Conservation (phyloP, 1,140 invertebrate species). For the Lordiphosa clarofinis region DNA sequence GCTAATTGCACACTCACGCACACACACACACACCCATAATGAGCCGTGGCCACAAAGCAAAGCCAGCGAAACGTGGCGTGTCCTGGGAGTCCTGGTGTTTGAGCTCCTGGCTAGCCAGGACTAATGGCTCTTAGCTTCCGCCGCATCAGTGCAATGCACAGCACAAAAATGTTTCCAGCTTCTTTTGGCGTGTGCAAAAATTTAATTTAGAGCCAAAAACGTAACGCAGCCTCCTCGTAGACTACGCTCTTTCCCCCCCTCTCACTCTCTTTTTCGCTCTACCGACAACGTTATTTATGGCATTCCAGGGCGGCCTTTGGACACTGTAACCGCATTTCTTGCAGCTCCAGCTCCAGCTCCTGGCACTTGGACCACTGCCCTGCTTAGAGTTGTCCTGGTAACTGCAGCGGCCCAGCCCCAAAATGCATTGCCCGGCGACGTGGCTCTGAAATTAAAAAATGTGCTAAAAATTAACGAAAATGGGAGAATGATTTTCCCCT, state of each 20-base stretch:
- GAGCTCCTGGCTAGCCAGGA: conserved; percentile 29
- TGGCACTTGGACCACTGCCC: conserved; percentile 49
- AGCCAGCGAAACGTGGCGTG: conserved; percentile 41
- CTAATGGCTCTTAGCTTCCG: conserved; percentile 75
- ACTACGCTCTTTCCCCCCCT: conserved; percentile 20
- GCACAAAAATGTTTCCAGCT: conserved; percentile 74
- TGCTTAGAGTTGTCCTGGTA: conserved; percentile 50
- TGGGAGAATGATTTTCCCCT: conserved; percentile 46
- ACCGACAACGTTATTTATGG: conserved; percentile 75
- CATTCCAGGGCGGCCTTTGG: conserved; percentile 75
- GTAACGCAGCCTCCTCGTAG: conserved; percentile 33
- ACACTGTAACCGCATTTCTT: conserved; percentile 77
- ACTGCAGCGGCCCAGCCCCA: conserved; percentile 2
- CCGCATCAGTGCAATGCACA: conserved; percentile 72
- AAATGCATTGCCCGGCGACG: conserved; percentile 37
- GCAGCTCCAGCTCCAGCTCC: conserved; percentile 19
- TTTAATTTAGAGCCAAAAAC: conserved; percentile 77
- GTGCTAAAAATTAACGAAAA: conserved; percentile 67
- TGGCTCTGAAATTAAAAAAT: conserved; percentile 66
- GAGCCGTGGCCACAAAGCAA: conserved; percentile 64
- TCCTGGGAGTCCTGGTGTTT: conserved; percentile 16
- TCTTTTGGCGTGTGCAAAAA: conserved; percentile 76
- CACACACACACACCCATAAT: conserved; percentile 11
- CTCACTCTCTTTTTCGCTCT: conserved; percentile 37
- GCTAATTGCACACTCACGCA: conserved; percentile 56